These are phyloP conservation scores for Hemibates koningsi DNA, from an alignment of 2,113 vertebrate genomes.

Conservation along the genomic window DNA sequence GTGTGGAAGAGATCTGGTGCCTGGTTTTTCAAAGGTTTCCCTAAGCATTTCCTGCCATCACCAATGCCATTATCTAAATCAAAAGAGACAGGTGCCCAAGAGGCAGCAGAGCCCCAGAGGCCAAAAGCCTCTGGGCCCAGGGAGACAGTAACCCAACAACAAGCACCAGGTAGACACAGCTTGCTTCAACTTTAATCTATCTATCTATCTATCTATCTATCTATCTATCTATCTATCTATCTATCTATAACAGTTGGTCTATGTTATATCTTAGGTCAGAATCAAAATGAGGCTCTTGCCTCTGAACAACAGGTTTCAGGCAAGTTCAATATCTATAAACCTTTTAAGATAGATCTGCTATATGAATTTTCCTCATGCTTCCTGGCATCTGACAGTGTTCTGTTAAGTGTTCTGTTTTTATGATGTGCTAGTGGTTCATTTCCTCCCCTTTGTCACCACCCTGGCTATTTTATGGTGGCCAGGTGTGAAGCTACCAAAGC, in stretches of 20 bases:
- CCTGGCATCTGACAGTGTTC: neutral
- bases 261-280: constrained; percentile 28
- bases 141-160: constrained; percentile 24
- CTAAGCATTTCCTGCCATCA: constrained; percentile 88
- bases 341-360: neutral
- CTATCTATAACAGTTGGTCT: neutral
- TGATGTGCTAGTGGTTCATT: neutral
- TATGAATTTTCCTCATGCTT: neutral
- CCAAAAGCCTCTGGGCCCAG: constrained; percentile 45
- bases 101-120: constrained; percentile 21
- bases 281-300: constrained; percentile 8
- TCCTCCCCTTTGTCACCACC: neutral
- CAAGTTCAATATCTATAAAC: constrained; percentile 37
- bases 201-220: neutral
- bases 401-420: neutral
- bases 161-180: constrained; percentile 31
- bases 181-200: neutral
- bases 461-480: neutral
- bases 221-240: neutral
- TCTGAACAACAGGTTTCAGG: constrained; percentile 57
- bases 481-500: neutral
- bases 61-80: constrained; percentile 84
- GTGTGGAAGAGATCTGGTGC: constrained; percentile 98
- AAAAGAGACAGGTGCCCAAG: constrained; percentile 42
- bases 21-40: constrained; percentile 98